These are phyloP conservation scores for Palythoa caribaeorum DNA, from an alignment of 92 coral and sea anemone genomes.

Conservation along the genomic window DNA sequence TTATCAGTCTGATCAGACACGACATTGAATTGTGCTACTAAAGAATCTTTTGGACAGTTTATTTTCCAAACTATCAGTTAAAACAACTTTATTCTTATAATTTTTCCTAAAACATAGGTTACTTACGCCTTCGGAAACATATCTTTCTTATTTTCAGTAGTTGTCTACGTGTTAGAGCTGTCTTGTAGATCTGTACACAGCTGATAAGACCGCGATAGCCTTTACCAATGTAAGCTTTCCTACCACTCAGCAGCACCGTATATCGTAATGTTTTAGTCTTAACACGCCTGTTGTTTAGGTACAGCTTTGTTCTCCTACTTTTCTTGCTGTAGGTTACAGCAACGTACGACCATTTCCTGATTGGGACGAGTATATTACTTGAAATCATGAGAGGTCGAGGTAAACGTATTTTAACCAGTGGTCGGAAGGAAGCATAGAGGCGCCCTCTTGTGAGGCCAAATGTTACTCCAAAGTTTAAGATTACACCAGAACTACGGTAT, in stretches of 20 bases:
- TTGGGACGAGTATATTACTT: conserved; percentile 3
- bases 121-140: conserved; percentile 58
- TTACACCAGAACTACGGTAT: conserved; percentile 1
- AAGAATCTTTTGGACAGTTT: too few species aligned
- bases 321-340: conserved; percentile 25
- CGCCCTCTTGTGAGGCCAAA: conserved; percentile 31
- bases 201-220: conserved; percentile 36
- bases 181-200: conserved; percentile 56
- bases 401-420: conserved; percentile 5
- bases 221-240: conserved; percentile 16
- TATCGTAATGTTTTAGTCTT: neutral
- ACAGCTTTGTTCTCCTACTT: neutral
- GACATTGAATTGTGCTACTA: too few species aligned
- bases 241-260: conserved; percentile 19
- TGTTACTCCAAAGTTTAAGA: conserved; percentile 21
- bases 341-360: conserved; percentile 28
- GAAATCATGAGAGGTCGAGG: neutral
- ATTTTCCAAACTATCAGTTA: too few species aligned
- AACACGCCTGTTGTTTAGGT: conserved; percentile 14
- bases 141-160: conserved; percentile 29
- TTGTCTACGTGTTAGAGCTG: conserved; percentile 50
- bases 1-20: too few species aligned
- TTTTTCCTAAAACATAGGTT: neutral
- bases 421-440: conserved; percentile 39
- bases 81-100: neutral